These are phyloP conservation scores for Tapirus terrestris DNA, from an alignment of 2,113 vertebrate species.

Conservation along the genomic window DNA sequence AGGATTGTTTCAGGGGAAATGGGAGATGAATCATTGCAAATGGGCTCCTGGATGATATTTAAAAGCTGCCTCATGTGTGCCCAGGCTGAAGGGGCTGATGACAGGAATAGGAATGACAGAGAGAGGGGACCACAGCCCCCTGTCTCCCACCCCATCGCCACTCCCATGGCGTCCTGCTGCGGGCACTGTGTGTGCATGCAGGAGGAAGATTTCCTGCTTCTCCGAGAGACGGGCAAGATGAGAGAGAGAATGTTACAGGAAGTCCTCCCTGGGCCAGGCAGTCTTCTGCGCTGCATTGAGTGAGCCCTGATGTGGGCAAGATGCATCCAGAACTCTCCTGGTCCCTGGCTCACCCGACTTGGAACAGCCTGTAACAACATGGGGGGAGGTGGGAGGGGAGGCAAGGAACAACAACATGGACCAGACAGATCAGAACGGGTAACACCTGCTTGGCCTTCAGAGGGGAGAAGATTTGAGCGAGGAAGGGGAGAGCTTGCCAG, in stretches of 20 bases:
- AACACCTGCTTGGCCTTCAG: neutral
- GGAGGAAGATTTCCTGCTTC: neutral
- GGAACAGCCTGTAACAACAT: neutral
- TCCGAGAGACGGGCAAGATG: neutral
- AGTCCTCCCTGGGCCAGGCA: neutral
- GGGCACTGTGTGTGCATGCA: neutral
- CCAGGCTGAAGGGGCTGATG: slow-evolving; percentile 39
- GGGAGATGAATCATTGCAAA: slow-evolving; percentile 90
- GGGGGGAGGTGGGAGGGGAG: neutral
- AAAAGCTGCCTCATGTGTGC: slow-evolving; percentile 82
- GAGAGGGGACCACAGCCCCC: neutral
- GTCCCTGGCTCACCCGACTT: neutral
- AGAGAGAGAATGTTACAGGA: too few species aligned
- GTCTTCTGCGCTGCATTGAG: neutral
- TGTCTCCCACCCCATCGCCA: neutral
- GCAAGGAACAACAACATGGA: neutral
- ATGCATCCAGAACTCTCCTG: neutral
- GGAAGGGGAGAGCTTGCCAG: neutral
- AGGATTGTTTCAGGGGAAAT: slow-evolving; percentile 86
- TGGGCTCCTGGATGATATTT: slow-evolving; percentile 89
- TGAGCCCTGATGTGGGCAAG: rapidly evolving
- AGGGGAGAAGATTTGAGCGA: neutral
- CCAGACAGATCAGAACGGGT: neutral
- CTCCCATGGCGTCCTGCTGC: rapidly evolving
- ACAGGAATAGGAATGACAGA: slow-evolving; percentile 52